Evolutionary conservation across 2,888 invertebrate species (phyloP).

Genomic region (Odontocerum albicorne): DNA sequence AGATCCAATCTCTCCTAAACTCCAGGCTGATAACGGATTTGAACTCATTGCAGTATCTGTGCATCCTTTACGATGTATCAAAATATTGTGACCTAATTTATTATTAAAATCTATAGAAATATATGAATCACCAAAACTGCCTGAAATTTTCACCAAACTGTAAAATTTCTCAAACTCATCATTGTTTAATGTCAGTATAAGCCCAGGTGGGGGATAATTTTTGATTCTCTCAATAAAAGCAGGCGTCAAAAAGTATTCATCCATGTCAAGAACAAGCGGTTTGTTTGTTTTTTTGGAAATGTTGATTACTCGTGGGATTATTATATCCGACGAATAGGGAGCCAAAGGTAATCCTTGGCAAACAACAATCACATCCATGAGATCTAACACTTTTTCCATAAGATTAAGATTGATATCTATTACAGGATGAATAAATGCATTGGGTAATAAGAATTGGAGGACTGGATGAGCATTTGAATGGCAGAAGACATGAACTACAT

Average conservation of each 20-base stretch:
- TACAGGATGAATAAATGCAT: slow-evolving; percentile 93
- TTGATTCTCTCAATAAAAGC: slow-evolving; percentile 63
- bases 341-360: slow-evolving; percentile 52
- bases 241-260: slow-evolving; percentile 64
- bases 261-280: slow-evolving; percentile 49
- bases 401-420: slow-evolving; percentile 42
- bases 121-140: slow-evolving; percentile 50
- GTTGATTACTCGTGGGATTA: slow-evolving; percentile 65
- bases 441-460: slow-evolving; percentile 95
- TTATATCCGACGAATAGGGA: slow-evolving; percentile 55
- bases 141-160: slow-evolving; percentile 53
- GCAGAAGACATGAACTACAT: slow-evolving; percentile 92
- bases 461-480: slow-evolving; percentile 78
- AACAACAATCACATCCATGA: slow-evolving; percentile 21
- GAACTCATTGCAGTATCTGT: slow-evolving; percentile 22
- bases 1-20: background rate
- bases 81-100: slow-evolving; percentile 48
- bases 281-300: slow-evolving; percentile 63
- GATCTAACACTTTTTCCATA: background rate
- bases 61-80: slow-evolving; percentile 26
- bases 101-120: slow-evolving; percentile 49
- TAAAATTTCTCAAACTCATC: slow-evolving; percentile 83
- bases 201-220: slow-evolving; percentile 65
- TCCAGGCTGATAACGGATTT: slow-evolving; percentile 18
- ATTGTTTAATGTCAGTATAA: slow-evolving; percentile 87